Conservation (phyloP, 2,113 vertebrate genomes). For the Nibea albiflora region DNA sequence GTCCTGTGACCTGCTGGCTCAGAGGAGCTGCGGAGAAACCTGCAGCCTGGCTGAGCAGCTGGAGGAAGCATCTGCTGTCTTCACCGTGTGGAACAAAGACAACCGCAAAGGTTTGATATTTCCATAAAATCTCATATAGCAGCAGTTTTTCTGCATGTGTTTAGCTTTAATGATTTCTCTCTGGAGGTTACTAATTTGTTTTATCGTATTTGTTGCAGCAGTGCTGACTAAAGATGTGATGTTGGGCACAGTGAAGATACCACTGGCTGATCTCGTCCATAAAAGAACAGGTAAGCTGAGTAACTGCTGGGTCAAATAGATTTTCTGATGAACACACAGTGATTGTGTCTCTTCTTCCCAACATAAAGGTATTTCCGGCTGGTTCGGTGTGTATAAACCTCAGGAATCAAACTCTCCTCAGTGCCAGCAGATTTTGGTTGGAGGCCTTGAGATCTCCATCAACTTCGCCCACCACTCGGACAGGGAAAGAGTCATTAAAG, state of each 20-base stretch:
- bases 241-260: constrained; percentile 81
- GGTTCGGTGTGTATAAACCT: constrained; percentile 87
- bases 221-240: constrained; percentile 68
- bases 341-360: constrained; percentile 10
- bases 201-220: constrained; percentile 46
- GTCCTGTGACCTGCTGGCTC: constrained; percentile 85
- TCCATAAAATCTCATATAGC: not conserved
- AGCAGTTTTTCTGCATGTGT: not conserved
- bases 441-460: constrained; percentile 91
- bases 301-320: not conserved
- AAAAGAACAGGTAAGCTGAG: constrained; percentile 81
- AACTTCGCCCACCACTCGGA: constrained; percentile 88
- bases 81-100: constrained; percentile 91
- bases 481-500: constrained; percentile 87
- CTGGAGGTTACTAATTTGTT: constrained; percentile 6
- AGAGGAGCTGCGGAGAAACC: constrained; percentile 86
- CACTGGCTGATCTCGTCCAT: constrained; percentile 77
- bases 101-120: constrained; percentile 65
- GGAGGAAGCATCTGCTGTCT: constrained; percentile 83
- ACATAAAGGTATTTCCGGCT: constrained; percentile 90
- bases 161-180: not conserved
- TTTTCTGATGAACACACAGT: not conserved
- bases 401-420: constrained; percentile 64
- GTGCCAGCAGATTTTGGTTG: constrained; percentile 80
- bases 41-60: constrained; percentile 92